Conservation (phyloP, 2,113 vertebrate species). For the Piaya cayana region DNA sequence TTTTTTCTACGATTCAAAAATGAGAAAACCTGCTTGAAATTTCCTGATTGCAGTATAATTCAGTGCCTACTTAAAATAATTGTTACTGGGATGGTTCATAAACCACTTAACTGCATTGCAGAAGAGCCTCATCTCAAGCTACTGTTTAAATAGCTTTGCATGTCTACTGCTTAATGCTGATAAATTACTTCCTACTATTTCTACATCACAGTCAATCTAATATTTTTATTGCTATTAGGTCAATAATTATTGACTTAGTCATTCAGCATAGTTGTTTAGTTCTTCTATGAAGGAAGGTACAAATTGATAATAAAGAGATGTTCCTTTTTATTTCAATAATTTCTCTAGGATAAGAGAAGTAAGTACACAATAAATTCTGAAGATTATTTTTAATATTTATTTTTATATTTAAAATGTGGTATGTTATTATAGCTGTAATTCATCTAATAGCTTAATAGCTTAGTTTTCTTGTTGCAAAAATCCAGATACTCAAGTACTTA, state of each 20-base stretch:
- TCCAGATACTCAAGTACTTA: not conserved
- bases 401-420: not conserved
- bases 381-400: not conserved
- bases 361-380: not conserved
- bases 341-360: not conserved
- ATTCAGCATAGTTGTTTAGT: not conserved
- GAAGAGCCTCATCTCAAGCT: not conserved
- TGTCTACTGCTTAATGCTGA: not conserved
- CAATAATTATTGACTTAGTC: conserved; percentile 10
- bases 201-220: not conserved
- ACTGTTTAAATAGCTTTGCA: not conserved
- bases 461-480: not conserved
- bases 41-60: not conserved
- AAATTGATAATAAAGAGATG: not conserved
- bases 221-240: not conserved
- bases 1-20: not conserved
- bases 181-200: not conserved
- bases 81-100: not conserved
- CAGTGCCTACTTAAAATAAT: not conserved
- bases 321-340: not conserved
- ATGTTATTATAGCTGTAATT: not conserved
- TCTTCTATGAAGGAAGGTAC: not conserved
- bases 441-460: not conserved
- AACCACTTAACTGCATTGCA: not conserved
- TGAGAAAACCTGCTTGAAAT: not conserved